Conservation (phyloP, 1,140 invertebrate species). For the Scaptomyza graminum region DNA sequence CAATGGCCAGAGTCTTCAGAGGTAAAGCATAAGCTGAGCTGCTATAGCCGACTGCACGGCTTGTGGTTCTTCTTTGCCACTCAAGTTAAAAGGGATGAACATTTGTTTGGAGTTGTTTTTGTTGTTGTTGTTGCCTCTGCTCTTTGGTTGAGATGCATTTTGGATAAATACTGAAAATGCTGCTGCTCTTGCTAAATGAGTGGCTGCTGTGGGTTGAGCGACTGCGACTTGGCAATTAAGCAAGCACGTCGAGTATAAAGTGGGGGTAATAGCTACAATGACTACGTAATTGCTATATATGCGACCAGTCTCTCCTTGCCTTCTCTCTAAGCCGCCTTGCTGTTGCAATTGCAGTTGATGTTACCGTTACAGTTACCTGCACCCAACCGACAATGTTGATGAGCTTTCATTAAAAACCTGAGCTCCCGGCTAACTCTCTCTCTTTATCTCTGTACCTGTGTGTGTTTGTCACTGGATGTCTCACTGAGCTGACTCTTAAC, state of each 20-base stretch:
- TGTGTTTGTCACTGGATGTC: background rate
- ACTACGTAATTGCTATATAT: constrained; percentile 49
- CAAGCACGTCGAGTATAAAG: constrained; percentile 11
- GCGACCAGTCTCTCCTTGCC: constrained; percentile 15
- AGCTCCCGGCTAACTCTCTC: constrained; percentile 10
- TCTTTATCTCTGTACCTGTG: background rate
- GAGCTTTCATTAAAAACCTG: constrained; percentile 76
- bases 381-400: constrained; percentile 57
- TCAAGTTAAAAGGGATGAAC: constrained; percentile 20
- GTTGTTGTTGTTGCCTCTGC: background rate
- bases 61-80: constrained; percentile 15
- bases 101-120: constrained; percentile 23
- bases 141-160: constrained; percentile 19
- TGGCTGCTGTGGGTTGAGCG: constrained; percentile 16
- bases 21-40: constrained; percentile 45
- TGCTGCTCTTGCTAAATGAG: constrained; percentile 21
- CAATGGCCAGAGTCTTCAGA: constrained; percentile 14
- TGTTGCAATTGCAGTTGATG: constrained; percentile 17
- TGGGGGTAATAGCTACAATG: constrained; percentile 49
- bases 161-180: constrained; percentile 16
- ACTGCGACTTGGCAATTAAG: constrained; percentile 34
- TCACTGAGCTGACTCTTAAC: constrained; percentile 17
- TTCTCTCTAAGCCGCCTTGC: constrained; percentile 6
- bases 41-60: constrained; percentile 6
- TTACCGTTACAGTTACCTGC: constrained; percentile 23